Conservation (phyloP, 2,113 vertebrate genomes). For the Heteronetta atricapilla region DNA sequence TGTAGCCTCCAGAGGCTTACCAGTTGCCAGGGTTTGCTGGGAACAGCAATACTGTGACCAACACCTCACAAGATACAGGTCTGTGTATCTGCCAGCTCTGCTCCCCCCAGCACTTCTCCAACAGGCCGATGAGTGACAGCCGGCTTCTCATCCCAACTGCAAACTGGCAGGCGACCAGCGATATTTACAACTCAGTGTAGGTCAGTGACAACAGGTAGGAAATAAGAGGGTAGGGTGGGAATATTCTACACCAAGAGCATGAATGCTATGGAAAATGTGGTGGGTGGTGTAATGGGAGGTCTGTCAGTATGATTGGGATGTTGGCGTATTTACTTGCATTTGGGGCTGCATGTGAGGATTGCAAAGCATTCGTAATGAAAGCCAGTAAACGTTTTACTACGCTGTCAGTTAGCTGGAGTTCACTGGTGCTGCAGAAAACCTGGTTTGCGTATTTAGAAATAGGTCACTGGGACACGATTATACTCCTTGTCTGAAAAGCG, state of each 20-base stretch:
- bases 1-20: not conserved
- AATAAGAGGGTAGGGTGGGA: not conserved
- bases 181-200: not conserved
- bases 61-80: fast-evolving
- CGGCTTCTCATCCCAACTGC: not conserved
- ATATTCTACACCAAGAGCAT: not conserved
- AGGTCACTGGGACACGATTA: conserved; percentile 37
- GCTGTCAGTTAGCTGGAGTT: conserved; percentile 25
- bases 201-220: not conserved
- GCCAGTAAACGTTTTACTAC: conserved; percentile 12
- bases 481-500: not conserved
- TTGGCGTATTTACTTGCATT: not conserved
- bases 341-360: not conserved
- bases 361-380: conserved; percentile 12
- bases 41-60: not conserved
- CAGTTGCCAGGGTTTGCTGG: not conserved
- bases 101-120: not conserved
- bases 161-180: not conserved
- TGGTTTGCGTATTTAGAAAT: conserved; percentile 51
- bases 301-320: not conserved
- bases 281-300: not conserved
- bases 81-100: not conserved
- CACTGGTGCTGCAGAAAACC: not conserved
- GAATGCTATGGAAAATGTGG: not conserved
- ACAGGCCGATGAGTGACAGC: not conserved